A percentile compares a stretch with the other conserved stretches of the same genome.
Evolutionary conservation across 2,113 vertebrate genomes (phyloP).

Genomic region (Lucifuga dentata): DNA sequence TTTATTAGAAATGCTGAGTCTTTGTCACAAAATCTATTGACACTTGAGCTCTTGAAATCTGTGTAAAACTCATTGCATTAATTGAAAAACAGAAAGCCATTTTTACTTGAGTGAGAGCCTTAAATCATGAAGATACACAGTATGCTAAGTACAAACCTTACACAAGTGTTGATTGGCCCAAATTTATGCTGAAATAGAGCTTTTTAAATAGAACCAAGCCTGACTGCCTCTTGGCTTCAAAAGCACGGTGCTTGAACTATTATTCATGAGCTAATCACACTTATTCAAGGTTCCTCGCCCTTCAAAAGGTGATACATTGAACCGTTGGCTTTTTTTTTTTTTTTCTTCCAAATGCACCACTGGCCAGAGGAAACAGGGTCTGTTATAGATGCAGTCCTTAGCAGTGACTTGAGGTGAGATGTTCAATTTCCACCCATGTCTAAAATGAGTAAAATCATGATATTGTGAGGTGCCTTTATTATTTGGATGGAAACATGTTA

Average conservation of each 20-base stretch:
- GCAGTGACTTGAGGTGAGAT: background rate
- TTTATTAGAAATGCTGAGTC: too few relatives aligned
- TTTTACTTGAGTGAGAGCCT: too few relatives aligned
- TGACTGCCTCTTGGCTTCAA: background rate
- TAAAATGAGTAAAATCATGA: background rate
- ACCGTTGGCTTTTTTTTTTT: background rate
- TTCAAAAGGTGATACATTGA: background rate
- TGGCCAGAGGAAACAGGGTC: background rate
- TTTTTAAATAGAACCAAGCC: background rate
- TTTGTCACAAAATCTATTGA: too few relatives aligned
- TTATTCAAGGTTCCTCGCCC: background rate
- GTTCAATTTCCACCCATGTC: background rate
- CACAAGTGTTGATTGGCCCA: background rate
- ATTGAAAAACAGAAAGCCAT: too few relatives aligned
- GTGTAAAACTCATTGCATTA: too few relatives aligned
- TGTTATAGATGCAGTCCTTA: background rate
- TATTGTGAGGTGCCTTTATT: background rate
- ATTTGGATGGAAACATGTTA: background rate
- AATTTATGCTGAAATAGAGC: background rate
- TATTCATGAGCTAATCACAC: conserved; percentile 11
- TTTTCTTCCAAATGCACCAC: background rate
- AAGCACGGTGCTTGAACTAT: conserved; percentile 4
- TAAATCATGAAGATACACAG: background rate
- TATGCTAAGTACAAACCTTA: background rate
- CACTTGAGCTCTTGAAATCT: too few relatives aligned